Percentiles rank a stretch among this genome's conserved stretches.
phyloP scores from a whole-genome alignment of 2,797 vertebrate species.

The Sebastiscus tertius region DNA sequence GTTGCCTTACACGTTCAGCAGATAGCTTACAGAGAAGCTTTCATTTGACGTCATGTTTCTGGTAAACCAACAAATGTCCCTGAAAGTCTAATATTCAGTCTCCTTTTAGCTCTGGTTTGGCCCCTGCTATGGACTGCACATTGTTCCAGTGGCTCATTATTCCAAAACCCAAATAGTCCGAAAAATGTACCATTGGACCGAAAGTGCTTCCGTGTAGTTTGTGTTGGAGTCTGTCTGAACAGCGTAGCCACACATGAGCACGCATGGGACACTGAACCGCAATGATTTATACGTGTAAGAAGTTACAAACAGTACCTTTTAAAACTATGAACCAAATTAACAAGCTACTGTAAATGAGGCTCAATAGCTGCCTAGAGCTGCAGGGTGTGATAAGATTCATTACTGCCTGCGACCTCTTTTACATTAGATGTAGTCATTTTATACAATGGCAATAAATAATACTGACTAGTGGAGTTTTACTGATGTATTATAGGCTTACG shows the following conservation, averaged over 20 bases:
- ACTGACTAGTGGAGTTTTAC: not conserved
- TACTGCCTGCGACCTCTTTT: not conserved
- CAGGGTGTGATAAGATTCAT: not conserved
- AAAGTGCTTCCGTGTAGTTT: not conserved
- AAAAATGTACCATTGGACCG: not conserved
- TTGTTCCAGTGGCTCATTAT: not conserved
- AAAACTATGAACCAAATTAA: not conserved
- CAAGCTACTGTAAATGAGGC: not conserved
- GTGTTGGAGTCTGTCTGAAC: no score
- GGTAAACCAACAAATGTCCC: not conserved
- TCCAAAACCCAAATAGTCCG: not conserved
- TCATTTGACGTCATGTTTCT: not conserved
- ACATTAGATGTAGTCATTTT: slow-evolving; percentile 2
- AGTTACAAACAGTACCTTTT: no score
- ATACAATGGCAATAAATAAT: not conserved
- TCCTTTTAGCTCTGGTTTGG: not conserved
- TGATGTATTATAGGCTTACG: not conserved
- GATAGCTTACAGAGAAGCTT: not conserved
- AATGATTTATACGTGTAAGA: no score
- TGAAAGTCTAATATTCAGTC: not conserved
- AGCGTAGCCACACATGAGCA: no score
- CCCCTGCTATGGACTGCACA: not conserved
- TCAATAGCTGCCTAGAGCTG: not conserved
- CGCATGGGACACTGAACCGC: no score
- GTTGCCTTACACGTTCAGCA: not conserved